Conservation (phyloP, 2,113 vertebrate species). For the Peromyscus maniculatus region DNA sequence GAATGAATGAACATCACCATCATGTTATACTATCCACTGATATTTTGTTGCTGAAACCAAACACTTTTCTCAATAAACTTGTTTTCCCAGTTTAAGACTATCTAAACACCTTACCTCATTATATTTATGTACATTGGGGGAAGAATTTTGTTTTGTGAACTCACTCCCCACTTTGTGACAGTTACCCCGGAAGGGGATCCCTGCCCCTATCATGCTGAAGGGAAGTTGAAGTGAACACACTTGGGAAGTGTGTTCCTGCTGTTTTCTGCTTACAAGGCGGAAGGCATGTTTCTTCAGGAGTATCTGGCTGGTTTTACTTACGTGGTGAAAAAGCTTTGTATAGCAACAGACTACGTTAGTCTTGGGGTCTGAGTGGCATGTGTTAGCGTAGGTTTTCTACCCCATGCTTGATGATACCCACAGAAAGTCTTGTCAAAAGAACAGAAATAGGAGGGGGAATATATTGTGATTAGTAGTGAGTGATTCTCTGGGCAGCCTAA, state of each 20-base stretch:
- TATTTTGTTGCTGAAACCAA: not conserved
- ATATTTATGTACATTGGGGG: not conserved
- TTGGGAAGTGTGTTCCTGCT: too few relatives aligned
- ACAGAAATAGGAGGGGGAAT: not conserved
- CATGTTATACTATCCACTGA: not conserved
- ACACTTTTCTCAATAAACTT: not conserved
- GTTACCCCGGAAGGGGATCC: not conserved
- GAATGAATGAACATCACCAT: not conserved
- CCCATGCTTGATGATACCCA: not conserved
- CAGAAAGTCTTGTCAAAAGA: not conserved
- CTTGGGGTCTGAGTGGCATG: not conserved
- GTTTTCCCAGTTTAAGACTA: not conserved
- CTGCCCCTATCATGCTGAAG: not conserved
- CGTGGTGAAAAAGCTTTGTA: not conserved
- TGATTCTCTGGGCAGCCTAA: not conserved
- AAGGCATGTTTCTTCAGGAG: not conserved
- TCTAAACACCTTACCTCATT: not conserved
- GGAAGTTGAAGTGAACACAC: not conserved
- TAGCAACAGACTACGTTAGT: not conserved
- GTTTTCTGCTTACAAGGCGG: not conserved
- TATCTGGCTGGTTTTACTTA: not conserved
- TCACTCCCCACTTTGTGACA: not conserved
- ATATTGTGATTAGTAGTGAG: not conserved
- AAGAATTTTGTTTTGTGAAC: not conserved
- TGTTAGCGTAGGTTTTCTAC: not conserved